phyloP scores from a whole-genome alignment of 2,888 invertebrate species.

The Ischnus inquisitorius region DNA sequence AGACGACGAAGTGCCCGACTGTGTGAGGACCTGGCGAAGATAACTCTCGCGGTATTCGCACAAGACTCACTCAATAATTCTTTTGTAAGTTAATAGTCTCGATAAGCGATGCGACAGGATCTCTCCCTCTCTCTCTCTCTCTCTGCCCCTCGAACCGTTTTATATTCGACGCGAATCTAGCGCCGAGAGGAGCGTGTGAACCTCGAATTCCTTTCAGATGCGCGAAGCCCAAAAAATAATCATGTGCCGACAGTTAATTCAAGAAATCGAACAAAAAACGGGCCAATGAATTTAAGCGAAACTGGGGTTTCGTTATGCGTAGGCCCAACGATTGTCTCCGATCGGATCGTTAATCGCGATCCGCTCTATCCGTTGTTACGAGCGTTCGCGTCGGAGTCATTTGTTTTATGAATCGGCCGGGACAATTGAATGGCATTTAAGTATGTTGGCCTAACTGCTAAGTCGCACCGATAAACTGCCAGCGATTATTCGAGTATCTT shows the following conservation, averaged over 20 bases:
- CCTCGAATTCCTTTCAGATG: not conserved
- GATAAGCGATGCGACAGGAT: constrained; percentile 25
- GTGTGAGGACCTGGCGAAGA: constrained; percentile 46
- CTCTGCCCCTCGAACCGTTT: not conserved
- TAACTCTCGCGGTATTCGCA: constrained; percentile 41
- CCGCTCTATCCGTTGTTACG: not conserved
- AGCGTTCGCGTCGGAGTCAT: constrained; percentile 53
- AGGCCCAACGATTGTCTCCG: not conserved
- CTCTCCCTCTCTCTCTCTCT: not conserved
- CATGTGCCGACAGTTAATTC: not conserved
- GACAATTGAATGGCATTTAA: constrained; percentile 75
- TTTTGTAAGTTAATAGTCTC: constrained; percentile 37
- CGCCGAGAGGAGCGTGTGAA: constrained; percentile 26
- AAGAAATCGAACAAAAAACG: not conserved
- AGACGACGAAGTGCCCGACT: constrained; percentile 50
- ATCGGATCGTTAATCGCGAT: constrained; percentile 1
- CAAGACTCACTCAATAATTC: constrained; percentile 5
- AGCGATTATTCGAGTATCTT: constrained; percentile 70
- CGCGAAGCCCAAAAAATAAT: not conserved
- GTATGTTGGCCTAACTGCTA: constrained; percentile 43
- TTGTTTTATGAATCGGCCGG: constrained; percentile 72
- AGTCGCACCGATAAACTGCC: constrained; percentile 65
- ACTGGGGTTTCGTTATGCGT: not conserved
- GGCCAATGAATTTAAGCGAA: not conserved
- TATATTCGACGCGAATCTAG: constrained; percentile 11